Base-by-base conservation (phyloP, 2,797 vertebrate species). In the Cichlasoma orientale region DNA sequence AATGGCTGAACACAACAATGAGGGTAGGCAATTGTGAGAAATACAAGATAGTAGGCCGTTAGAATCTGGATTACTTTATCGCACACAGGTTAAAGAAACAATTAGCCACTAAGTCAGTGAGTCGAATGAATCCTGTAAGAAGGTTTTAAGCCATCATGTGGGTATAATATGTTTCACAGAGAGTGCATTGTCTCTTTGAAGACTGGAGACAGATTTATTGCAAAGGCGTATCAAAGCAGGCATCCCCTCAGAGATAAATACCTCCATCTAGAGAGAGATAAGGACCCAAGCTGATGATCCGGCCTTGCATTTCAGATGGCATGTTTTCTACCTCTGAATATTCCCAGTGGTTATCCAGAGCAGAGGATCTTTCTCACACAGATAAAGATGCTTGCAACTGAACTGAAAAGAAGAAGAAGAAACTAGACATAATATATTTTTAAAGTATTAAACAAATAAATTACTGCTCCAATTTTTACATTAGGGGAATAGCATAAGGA, bases 151-250 rank as follows among this genome's bases (percentile, higher is more conserved):
- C 77, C 41, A 0, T 57, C 75, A 68, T 38, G 5, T 80, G 84
- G 78, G 84, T 75, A 86, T 71, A 90, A 74, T 72, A 63, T 81
- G 80, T 80, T 83, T 87, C 79, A 75, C 76, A 79, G 75, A 87
- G 85, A 86, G 70, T 52, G 59, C 23, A 82, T 80, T 89, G 86
- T 85, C 77, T 89, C 88, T 91, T 91, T 93, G 90, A 93, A 91
- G 78, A 73, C 70, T 75, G 82, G n/a, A 86, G 84, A 86, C 61
- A 86, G 86, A 93, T 92, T 90, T 92, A 89, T 88, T 84, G 84
- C 78, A 78, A 80, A 89, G 82, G 76, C 78, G 70, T 84, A 92
- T 93, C 88, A 92, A 93, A 92, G 92, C 82, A 70, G 70, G 77
- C 56, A 80, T 87, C 77, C 84, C 84, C 78, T 87, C 75, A 75